Conservation (phyloP, 2,113 vertebrate genomes). For the Macheiramphus alcinus region DNA sequence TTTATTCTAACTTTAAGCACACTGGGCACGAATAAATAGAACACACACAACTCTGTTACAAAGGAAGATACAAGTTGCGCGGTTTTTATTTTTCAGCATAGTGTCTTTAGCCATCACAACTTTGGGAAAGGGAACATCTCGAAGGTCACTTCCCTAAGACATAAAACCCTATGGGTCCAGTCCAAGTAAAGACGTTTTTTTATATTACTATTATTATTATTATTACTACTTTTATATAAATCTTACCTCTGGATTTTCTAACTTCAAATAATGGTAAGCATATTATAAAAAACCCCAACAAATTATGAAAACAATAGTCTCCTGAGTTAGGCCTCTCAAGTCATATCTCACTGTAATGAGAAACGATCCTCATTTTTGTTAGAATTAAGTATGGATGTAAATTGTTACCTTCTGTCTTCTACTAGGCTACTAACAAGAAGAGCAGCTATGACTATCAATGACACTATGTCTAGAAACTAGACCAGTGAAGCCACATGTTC, state of each 20-base stretch:
- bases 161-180: rapidly evolving
- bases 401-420: neutral
- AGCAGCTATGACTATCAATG: neutral
- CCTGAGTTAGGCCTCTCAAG: neutral
- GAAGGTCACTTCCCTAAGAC: neutral
- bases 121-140: neutral
- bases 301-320: neutral
- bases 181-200: neutral
- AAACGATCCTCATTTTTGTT: neutral
- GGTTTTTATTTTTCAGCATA: neutral
- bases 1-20: neutral
- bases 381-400: neutral
- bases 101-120: neutral
- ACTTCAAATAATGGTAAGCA: neutral
- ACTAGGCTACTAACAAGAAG: neutral
- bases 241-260: neutral
- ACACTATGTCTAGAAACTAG: neutral
- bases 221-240: neutral
- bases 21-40: neutral
- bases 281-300: neutral
- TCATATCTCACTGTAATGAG: neutral
- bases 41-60: neutral
- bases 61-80: rapidly evolving
- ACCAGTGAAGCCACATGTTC: neutral
- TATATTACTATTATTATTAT: neutral